A percentile compares a stretch with the other conserved stretches of the same genome.
Conservation (phyloP, 2,797 vertebrate genomes). For the Pseudomugil gertrudae region DNA sequence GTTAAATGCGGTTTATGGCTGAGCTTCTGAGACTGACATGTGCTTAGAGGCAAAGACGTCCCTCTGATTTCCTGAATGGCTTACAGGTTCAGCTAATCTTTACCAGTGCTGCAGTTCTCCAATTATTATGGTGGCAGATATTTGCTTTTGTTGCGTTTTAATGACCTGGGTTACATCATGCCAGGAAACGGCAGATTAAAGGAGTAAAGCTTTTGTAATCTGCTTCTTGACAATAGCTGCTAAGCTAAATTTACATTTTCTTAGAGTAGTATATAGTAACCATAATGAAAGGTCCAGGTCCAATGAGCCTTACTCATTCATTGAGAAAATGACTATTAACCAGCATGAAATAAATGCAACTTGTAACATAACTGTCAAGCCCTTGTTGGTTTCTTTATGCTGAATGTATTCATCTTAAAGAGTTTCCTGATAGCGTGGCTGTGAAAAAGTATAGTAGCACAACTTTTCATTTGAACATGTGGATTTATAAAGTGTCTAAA, state of each 20-base stretch:
- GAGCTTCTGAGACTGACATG: slow-evolving; percentile 33
- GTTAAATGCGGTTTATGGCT: slow-evolving; percentile 40
- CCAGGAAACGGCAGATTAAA: slow-evolving; percentile 47
- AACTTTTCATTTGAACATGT: neutral
- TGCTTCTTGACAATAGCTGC: slow-evolving; percentile 27
- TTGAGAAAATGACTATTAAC: slow-evolving; percentile 21
- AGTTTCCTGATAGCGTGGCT: neutral
- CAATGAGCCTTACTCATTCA: slow-evolving; percentile 33
- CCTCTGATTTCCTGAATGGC: slow-evolving; percentile 38
- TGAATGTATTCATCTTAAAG: too few relatives aligned
- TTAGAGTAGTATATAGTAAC: slow-evolving; percentile 29
- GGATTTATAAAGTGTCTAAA: neutral
- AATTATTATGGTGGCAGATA: slow-evolving; percentile 35
- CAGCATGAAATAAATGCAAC: slow-evolving; percentile 14
- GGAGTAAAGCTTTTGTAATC: slow-evolving; percentile 23
- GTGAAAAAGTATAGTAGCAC: neutral
- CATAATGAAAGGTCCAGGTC: slow-evolving; percentile 35
- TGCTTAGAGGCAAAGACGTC: slow-evolving; percentile 37
- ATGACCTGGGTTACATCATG: slow-evolving; percentile 35
- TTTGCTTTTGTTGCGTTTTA: slow-evolving; percentile 36
- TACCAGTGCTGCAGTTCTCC: slow-evolving; percentile 29
- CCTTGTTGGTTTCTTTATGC: neutral
- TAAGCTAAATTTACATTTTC: slow-evolving; percentile 45
- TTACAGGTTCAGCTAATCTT: slow-evolving; percentile 46
- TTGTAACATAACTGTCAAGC: slow-evolving; percentile 2